Percentiles rank a stretch among this genome's conserved stretches.
Evolutionary conservation across 2,888 invertebrate species (phyloP).

Genomic region (Artemia sinica): DNA sequence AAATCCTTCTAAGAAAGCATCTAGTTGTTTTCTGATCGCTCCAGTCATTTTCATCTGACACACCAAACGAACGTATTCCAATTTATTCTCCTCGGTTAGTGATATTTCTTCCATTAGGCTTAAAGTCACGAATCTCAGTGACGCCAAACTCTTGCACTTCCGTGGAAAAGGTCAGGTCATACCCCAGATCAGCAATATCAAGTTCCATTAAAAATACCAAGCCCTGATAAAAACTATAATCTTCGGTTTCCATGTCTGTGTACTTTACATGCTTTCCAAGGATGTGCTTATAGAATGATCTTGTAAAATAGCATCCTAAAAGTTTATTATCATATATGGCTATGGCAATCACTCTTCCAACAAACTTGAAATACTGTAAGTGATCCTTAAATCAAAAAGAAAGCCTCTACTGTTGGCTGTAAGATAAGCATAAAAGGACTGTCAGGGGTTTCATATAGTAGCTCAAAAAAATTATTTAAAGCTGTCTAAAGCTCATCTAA

Average conservation of each 20-base stretch:
- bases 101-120: slow-evolving; percentile 59
- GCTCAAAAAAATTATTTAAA: slow-evolving; percentile 55
- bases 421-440: slow-evolving; percentile 69
- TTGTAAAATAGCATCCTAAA: slow-evolving; percentile 74
- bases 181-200: slow-evolving; percentile 58
- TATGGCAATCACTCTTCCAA: slow-evolving; percentile 73
- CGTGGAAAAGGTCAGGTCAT: slow-evolving; percentile 66
- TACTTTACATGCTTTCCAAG: slow-evolving; percentile 66
- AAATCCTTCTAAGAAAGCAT: too few relatives aligned
- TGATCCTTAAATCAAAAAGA: slow-evolving; percentile 77
- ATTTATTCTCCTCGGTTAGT: slow-evolving; percentile 68
- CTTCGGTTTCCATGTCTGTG: slow-evolving; percentile 76
- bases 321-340: slow-evolving; percentile 80
- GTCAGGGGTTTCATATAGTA: slow-evolving; percentile 63
- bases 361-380: slow-evolving; percentile 76
- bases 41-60: slow-evolving; percentile 82
- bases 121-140: slow-evolving; percentile 62
- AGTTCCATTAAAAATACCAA: slow-evolving; percentile 66
- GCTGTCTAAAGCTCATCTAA: slow-evolving; percentile 58
- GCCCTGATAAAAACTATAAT: slow-evolving; percentile 73
- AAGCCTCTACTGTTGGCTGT: slow-evolving; percentile 73
- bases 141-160: slow-evolving; percentile 80
- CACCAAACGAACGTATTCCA: slow-evolving; percentile 69
- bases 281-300: slow-evolving; percentile 82
- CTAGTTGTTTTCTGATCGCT: too few relatives aligned